Conservation (phyloP, 2,888 invertebrate species). For the Loripinus fragilis region DNA sequence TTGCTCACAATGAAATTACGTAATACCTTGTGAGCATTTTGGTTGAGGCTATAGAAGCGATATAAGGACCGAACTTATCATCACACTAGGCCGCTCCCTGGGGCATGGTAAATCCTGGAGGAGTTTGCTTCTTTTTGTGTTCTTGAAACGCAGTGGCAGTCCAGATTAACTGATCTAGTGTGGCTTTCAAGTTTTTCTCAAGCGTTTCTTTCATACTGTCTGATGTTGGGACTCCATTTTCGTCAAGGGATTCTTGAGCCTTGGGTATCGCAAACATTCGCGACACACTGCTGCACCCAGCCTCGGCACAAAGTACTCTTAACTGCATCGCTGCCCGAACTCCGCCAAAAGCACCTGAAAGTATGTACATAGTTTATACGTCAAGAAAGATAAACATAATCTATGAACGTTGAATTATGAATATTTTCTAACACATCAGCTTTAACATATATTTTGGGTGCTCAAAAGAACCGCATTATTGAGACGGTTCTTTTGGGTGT, state of each 20-base stretch:
- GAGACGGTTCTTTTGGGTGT: no score
- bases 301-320: not conserved
- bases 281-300: not conserved
- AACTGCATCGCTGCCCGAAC: not conserved
- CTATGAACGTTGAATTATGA: no score
- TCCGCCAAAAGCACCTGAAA: not conserved
- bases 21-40: no score
- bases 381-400: no score
- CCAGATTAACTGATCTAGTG: not conserved
- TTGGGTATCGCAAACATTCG: not conserved
- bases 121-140: not conserved
- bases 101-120: not conserved
- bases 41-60: no score
- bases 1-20: no score
- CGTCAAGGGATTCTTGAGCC: not conserved
- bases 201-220: slow-evolving; percentile 2
- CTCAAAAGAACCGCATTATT: no score
- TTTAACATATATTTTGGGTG: no score
- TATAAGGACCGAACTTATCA: no score
- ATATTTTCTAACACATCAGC: no score
- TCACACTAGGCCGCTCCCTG: no score
- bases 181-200: slow-evolving; percentile 1
- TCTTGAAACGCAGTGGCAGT: not conserved
- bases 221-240: not conserved
- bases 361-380: no score